Evolutionary conservation across 1,140 invertebrate genomes (phyloP).

Genomic region (Oryctes rhinoceros): DNA sequence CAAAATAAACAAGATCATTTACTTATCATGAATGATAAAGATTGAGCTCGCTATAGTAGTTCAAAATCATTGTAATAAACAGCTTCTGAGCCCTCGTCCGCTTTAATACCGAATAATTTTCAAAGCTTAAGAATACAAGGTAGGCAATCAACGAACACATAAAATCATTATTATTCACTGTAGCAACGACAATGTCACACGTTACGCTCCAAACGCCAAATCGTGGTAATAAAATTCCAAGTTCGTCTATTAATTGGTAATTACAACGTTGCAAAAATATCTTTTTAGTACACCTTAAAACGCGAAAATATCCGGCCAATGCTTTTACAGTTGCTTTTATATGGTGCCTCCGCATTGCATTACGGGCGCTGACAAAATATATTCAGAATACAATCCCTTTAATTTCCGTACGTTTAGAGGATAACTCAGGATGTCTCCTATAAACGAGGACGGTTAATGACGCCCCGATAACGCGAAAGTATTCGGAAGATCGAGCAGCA

Average conservation of each 20-base stretch:
- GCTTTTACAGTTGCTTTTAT: not conserved
- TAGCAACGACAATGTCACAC: no score
- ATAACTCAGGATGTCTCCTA: conserved; percentile 27
- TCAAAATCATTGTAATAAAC: no score
- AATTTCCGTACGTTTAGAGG: conserved; percentile 25
- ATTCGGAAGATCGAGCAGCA: not conserved
- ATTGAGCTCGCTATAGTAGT: no score
- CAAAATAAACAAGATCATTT: no score
- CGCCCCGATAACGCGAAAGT: conserved; percentile 23
- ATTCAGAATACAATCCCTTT: conserved; percentile 30
- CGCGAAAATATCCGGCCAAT: not conserved
- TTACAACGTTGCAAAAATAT: not conserved
- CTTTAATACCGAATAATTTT: no score
- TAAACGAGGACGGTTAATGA: conserved; percentile 20
- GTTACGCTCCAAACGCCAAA: no score
- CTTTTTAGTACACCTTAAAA: not conserved
- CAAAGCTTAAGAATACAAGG: no score
- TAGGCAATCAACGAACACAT: no score
- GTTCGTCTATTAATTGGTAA: not conserved
- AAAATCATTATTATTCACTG: no score
- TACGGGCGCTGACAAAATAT: not conserved
- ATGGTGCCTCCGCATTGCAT: not conserved
- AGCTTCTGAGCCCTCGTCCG: no score
- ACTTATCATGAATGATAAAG: no score
- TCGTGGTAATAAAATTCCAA: not conserved